phyloP scores from a whole-genome alignment of 2,888 invertebrate species.

The Calliopum simillimum region DNA sequence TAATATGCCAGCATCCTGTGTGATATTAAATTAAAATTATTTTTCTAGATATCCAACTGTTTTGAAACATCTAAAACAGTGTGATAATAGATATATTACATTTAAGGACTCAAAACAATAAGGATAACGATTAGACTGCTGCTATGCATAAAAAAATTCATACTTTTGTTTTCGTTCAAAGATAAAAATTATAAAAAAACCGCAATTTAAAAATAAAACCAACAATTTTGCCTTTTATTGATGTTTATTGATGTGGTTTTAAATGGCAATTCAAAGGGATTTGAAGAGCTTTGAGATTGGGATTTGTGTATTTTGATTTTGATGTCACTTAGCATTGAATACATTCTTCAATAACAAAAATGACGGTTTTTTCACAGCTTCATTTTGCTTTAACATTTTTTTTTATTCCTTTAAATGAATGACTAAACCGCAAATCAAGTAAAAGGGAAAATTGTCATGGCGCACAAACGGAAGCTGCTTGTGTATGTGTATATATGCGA shows the following conservation, averaged over 20 bases:
- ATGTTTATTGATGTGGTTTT: slow-evolving; percentile 56
- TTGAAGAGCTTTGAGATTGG: background rate
- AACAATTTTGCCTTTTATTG: slow-evolving; percentile 37
- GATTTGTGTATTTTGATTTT: slow-evolving; percentile 2
- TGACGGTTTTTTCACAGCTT: too few relatives aligned
- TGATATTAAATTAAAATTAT: too few relatives aligned
- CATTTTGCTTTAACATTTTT: background rate
- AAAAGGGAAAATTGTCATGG: slow-evolving; percentile 18
- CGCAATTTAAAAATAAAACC: background rate
- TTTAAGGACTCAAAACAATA: too few relatives aligned
- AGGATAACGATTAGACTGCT: background rate
- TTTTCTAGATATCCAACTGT: too few relatives aligned
- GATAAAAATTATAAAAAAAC: slow-evolving; percentile 1
- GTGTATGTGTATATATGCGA: slow-evolving; percentile 13
- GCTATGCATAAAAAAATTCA: background rate
- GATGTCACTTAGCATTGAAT: too few relatives aligned
- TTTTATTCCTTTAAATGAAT: slow-evolving; percentile 15
- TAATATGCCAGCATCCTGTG: too few relatives aligned
- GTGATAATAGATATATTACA: too few relatives aligned
- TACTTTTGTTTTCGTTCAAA: too few relatives aligned
- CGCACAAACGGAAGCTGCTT: background rate
- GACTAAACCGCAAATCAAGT: slow-evolving; percentile 1
- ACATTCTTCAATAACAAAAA: too few relatives aligned
- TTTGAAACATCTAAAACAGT: too few relatives aligned
- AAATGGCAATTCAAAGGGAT: slow-evolving; percentile 50